Percentiles rank a stretch among this genome's conserved stretches.
These are phyloP conservation scores for Petrosia ficiformis DNA, from an alignment of 37 sponge, comb jelly and placozoan genomes.

Conservation along the genomic window DNA sequence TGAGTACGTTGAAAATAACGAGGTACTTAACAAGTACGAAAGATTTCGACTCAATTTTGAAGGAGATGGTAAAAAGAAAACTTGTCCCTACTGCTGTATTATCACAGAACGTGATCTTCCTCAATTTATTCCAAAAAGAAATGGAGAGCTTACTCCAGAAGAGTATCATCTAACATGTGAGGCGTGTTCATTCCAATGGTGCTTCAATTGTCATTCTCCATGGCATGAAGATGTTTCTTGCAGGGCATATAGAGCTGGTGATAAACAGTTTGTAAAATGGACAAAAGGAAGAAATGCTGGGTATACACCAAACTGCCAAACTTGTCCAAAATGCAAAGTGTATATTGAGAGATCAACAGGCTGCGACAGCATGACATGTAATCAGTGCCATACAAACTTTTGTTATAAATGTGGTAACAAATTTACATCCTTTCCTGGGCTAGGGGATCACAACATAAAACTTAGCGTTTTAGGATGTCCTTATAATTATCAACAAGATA, in stretches of 20 bases:
- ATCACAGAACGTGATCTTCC: not conserved
- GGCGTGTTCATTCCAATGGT: conserved; percentile 39
- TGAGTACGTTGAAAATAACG: not conserved
- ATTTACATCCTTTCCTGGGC: not conserved
- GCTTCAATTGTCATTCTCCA: conserved; percentile 56
- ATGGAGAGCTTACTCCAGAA: not conserved
- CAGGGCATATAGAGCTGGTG: conserved; percentile 18
- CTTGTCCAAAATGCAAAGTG: conserved; percentile 35
- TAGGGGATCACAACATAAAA: conserved; percentile 28
- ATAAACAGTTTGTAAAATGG: conserved; percentile 40
- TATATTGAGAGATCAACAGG: conserved; percentile 38
- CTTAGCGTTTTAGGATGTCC: conserved; percentile 23
- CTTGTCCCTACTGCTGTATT: conserved; percentile 25
- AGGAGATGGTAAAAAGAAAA: conserved; percentile 17
- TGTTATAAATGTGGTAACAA: conserved; percentile 40
- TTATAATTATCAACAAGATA: conserved; percentile 14
- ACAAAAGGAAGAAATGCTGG: not conserved
- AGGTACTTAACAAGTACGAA: not conserved
- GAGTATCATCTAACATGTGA: conserved; percentile 32
- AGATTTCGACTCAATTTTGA: conserved; percentile 1
- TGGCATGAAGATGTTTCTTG: conserved; percentile 48
- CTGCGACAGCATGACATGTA: conserved; percentile 48
- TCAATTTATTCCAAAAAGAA: too few relatives aligned
- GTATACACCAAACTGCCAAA: conserved; percentile 29
- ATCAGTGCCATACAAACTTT: conserved; percentile 22